These are phyloP conservation scores for Diaperis boleti DNA, from an alignment of 2,888 invertebrate species.

Conservation along the genomic window DNA sequence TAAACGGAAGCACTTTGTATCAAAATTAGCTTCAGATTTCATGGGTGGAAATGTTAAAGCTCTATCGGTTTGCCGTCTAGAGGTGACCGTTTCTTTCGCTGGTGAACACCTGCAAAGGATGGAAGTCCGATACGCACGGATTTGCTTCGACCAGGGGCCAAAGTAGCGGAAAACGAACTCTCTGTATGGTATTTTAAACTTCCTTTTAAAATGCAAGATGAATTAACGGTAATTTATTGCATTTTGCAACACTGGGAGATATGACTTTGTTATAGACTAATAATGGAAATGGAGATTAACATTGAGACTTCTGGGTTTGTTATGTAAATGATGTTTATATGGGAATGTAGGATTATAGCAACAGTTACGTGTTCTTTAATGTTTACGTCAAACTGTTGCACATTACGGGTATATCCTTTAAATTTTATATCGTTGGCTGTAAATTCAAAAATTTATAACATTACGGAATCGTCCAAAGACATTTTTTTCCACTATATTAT, in stretches of 20 bases:
- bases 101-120: constrained; percentile 28
- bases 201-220: neutral
- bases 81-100: constrained; percentile 10
- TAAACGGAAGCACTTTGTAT: constrained; percentile 18
- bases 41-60: constrained; percentile 18
- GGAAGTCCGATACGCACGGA: constrained; percentile 33
- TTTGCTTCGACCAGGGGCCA: constrained; percentile 6
- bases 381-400: too few relatives aligned
- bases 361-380: too few relatives aligned
- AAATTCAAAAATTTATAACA: too few relatives aligned
- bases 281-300: too few relatives aligned
- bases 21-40: constrained; percentile 33
- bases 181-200: neutral
- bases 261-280: constrained; percentile 1
- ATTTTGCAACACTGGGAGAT: neutral
- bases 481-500: too few relatives aligned
- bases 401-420: too few relatives aligned
- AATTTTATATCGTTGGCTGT: too few relatives aligned
- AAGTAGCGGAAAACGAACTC: constrained; percentile 2
- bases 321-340: too few relatives aligned
- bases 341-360: too few relatives aligned
- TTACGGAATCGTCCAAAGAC: too few relatives aligned
- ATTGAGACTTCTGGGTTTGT: too few relatives aligned
- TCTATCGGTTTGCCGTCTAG: constrained; percentile 7
- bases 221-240: neutral